Percentiles rank a stretch among this genome's conserved stretches.
phyloP scores from a whole-genome alignment of 2,113 vertebrate species.

The Rhagologus leucostigma region DNA sequence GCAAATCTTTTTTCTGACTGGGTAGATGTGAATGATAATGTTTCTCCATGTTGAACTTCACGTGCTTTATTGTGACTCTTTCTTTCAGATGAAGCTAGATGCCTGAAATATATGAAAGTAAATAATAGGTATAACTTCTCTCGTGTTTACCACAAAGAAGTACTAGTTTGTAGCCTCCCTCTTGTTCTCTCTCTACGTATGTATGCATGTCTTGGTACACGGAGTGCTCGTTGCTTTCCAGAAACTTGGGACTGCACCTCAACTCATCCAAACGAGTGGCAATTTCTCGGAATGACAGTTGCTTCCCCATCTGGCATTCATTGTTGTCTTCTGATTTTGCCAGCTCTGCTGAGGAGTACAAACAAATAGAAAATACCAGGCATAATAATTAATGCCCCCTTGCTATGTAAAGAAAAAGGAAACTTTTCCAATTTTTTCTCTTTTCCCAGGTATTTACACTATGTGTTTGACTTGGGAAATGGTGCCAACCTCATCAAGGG shows the following conservation, averaged over 20 bases:
- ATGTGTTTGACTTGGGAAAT: constrained; percentile 94
- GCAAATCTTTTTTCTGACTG: not conserved
- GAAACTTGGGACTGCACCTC: not conserved
- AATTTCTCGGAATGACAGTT: not conserved
- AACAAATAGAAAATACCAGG: not conserved
- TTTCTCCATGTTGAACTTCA: not conserved
- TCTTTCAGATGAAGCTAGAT: constrained; percentile 42
- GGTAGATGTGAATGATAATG: not conserved
- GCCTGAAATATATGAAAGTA: constrained; percentile 25
- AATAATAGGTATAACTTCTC: constrained; percentile 16
- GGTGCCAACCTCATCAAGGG: constrained; percentile 97
- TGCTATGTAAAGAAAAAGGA: constrained; percentile 41
- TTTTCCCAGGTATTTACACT: constrained; percentile 87
- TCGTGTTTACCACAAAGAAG: not conserved
- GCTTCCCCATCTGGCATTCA: not conserved
- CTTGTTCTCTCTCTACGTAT: not conserved
- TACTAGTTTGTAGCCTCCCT: not conserved
- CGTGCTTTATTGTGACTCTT: constrained; percentile 25
- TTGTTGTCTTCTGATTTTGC: not conserved
- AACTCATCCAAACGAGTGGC: not conserved
- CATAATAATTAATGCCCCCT: not conserved
- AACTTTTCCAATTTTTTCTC: constrained; percentile 40
- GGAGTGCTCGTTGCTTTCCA: not conserved
- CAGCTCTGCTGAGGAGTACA: not conserved
- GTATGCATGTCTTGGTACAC: not conserved